phyloP scores from a whole-genome alignment of 2,797 vertebrate genomes.

The Micrastur ruficollis region DNA sequence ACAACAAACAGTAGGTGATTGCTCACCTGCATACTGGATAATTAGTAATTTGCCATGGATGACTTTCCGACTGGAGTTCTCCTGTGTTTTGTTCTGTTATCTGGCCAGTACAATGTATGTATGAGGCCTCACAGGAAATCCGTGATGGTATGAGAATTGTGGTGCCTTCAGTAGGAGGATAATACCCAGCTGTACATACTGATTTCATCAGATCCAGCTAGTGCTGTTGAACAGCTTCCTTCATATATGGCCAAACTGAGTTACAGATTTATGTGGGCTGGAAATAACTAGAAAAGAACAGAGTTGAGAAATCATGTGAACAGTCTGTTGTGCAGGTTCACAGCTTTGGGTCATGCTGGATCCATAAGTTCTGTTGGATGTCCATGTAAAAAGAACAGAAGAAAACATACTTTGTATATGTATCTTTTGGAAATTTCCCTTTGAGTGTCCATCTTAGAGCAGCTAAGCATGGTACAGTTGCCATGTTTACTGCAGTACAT shows the following conservation, averaged over 20 bases:
- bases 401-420: neutral
- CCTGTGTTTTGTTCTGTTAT: neutral
- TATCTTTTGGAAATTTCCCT: neutral
- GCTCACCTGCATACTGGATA: neutral
- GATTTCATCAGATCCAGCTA: constrained; percentile 49
- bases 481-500: neutral
- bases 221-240: constrained; percentile 46
- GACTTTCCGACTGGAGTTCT: neutral
- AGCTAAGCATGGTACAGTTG: neutral
- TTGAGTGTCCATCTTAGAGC: neutral
- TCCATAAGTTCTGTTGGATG: neutral
- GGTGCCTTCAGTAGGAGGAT: constrained; percentile 44
- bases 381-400: neutral
- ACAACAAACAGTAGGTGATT: neutral
- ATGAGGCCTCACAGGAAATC: constrained; percentile 39
- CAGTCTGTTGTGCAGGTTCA: neutral
- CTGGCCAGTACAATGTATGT: neutral
- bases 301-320: constrained; percentile 1
- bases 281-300: constrained; percentile 31
- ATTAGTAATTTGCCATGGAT: neutral
- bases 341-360: neutral
- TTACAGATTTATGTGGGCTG: constrained; percentile 20
- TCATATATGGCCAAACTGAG: neutral
- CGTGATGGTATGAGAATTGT: neutral
- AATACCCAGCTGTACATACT: neutral